Base-by-base conservation (phyloP, 37 sponge, comb jelly and placozoan species). In the Amphimedon queenslandica region DNA sequence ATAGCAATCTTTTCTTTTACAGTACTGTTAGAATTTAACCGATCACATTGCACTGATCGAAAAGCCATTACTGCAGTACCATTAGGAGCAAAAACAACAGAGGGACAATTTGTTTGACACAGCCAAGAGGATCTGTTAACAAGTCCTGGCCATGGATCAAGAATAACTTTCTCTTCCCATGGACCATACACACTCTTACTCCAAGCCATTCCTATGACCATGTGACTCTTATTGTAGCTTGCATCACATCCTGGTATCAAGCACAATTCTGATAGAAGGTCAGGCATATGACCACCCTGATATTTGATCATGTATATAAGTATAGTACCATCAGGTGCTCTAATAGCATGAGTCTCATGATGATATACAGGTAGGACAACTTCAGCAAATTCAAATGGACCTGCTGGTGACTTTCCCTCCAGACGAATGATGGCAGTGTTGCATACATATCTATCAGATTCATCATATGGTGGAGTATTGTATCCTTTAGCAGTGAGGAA, bases 291-390 rank as follows among this genome's bases (percentile, higher is more conserved):
- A n/a, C 75, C 75, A 30, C 75, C 75, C 31, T 74, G 64, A 29
- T 58, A 74, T 5, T 29, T 74, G 39, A 74, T 74, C 75, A 74
- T 74, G 41, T 74, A 74, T 32, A 74, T 74, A 20, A 74, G 75
- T 38, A 74, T 4, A 4, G 75, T 74, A 8, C 75, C 75, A 28
- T 74, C 75, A 34, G 75, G 75, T n/a, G n/a, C n/a, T n/a, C n/a
- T n/a, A n/a, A n/a, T n/a, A n/a, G n/a, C n/a, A n/a, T n/a, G n/a
- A n/a, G n/a, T n/a, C n/a, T n/a, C n/a, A n/a, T n/a, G n/a, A n/a
- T n/a, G n/a, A n/a, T n/a, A n/a, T n/a, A n/a, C n/a, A n/a, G n/a
- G n/a, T n/a, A n/a, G n/a, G n/a, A n/a, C n/a, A n/a, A n/a, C n/a
- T n/a, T n/a, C n/a, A n/a, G n/a, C n/a, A n/a, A n/a, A n/a, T n/a